Evolutionary conservation across 2,797 vertebrate genomes (phyloP).

Genomic region (Aulostomus chinensis): DNA sequence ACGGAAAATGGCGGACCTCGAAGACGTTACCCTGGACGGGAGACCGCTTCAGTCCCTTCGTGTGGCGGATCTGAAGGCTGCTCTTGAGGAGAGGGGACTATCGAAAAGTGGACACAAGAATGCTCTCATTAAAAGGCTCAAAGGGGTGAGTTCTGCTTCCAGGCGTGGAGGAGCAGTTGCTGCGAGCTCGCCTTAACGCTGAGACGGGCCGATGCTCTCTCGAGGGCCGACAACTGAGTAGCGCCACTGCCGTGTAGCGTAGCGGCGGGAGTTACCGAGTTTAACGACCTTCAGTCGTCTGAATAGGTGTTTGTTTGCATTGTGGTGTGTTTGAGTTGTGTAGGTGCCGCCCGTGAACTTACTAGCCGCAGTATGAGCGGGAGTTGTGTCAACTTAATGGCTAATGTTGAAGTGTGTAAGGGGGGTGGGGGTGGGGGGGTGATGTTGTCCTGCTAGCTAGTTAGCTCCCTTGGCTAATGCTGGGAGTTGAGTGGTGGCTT

Average conservation of each 20-base stretch:
- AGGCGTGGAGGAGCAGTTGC: conserved; percentile 5
- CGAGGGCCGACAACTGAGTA: conserved; percentile 69
- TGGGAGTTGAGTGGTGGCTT: conserved; percentile 63
- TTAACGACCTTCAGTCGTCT: conserved; percentile 1
- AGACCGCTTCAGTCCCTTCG: conserved; percentile 93
- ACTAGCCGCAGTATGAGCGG: not conserved
- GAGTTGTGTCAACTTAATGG: conserved; percentile 51
- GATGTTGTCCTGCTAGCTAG: conserved; percentile 69
- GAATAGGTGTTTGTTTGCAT: not conserved
- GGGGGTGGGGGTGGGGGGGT: too few relatives aligned
- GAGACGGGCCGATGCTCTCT: conserved; percentile 69
- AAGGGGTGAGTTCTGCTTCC: conserved; percentile 83
- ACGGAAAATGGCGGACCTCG: conserved; percentile 95
- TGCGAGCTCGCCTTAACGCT: conserved; percentile 39
- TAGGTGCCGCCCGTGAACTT: not conserved
- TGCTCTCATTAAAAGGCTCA: conserved; percentile 90
- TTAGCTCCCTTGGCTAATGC: conserved; percentile 68
- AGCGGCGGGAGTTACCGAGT: conserved; percentile 35
- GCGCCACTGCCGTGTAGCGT: conserved; percentile 45
- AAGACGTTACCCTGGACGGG: conserved; percentile 97
- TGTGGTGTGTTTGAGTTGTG: not conserved
- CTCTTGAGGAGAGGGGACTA: conserved; percentile 89
- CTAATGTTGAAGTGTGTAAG: conserved; percentile 45
- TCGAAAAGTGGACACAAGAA: conserved; percentile 94
- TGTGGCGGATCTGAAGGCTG: conserved; percentile 92